Evolutionary conservation across 2,888 invertebrate species (phyloP).

Genomic region (Lepetodrilus schrolli): DNA sequence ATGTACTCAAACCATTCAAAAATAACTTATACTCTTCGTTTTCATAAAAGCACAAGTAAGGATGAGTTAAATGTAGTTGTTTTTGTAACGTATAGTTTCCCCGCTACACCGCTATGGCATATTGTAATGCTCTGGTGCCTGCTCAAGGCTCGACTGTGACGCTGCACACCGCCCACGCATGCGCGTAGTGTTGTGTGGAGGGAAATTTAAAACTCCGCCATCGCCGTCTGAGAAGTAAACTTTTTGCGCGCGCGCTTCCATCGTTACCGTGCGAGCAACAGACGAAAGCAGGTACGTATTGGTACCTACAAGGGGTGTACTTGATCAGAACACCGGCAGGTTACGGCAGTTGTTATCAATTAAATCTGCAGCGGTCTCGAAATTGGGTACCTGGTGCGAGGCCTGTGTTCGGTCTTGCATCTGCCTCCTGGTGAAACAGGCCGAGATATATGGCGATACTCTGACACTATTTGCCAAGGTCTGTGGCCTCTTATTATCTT

Average conservation of each 20-base stretch:
- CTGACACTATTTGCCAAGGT: neutral
- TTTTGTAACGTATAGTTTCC: constrained; percentile 3
- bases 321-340: neutral
- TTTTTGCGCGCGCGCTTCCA: constrained; percentile 10
- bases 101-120: neutral
- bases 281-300: neutral
- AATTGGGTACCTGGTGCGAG: neutral
- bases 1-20: neutral
- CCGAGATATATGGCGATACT: neutral
- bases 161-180: constrained; percentile 25
- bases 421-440: neutral
- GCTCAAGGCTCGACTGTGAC: constrained; percentile 1
- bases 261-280: neutral
- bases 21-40: neutral
- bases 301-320: neutral
- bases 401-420: neutral
- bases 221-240: neutral
- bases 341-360: neutral
- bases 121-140: constrained; percentile 16
- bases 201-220: constrained; percentile 37
- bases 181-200: constrained; percentile 31
- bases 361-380: neutral
- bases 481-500: constrained; percentile 4
- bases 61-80: neutral
- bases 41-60: neutral